Percentiles rank a stretch among this genome's conserved stretches.
Evolutionary conservation across 2,888 invertebrate genomes (phyloP).

Genomic region (Phytoseiulus persimilis): DNA sequence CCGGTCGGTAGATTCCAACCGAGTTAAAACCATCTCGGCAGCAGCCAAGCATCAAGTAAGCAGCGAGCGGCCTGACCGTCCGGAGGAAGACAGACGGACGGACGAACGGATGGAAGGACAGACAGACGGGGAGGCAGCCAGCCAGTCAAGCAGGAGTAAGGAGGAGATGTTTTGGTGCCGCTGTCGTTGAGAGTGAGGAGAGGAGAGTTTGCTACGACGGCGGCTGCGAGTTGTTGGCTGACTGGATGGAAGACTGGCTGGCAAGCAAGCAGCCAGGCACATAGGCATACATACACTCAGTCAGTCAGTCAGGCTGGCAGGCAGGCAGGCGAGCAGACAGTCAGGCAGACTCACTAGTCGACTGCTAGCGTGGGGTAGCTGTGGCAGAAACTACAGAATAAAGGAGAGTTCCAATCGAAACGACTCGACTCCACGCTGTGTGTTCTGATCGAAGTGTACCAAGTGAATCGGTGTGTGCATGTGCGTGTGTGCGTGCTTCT

Average conservation of each 20-base stretch:
- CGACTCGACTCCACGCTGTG: background rate
- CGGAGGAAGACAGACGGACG: background rate
- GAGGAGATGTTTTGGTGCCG: conserved; percentile 5
- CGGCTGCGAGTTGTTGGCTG: background rate
- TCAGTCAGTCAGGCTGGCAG: background rate
- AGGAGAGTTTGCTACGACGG: background rate
- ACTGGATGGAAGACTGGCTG: background rate
- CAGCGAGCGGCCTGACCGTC: background rate
- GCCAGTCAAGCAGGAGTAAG: background rate
- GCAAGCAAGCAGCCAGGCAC: background rate
- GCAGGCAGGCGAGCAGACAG: background rate
- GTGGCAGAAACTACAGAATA: background rate
- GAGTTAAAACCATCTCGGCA: background rate
- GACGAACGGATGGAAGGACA: background rate
- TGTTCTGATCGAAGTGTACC: background rate
- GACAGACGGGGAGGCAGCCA: background rate
- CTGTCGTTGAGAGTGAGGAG: background rate
- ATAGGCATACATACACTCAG: background rate
- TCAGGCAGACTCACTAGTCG: background rate
- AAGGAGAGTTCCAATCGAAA: background rate
- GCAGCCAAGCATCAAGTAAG: background rate
- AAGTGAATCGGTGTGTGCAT: background rate
- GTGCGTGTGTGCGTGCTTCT: background rate
- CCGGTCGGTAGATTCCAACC: background rate
- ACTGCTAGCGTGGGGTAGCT: background rate